Conservation (phyloP, 2,113 vertebrate genomes). For the Oplegnathus fasciatus region DNA sequence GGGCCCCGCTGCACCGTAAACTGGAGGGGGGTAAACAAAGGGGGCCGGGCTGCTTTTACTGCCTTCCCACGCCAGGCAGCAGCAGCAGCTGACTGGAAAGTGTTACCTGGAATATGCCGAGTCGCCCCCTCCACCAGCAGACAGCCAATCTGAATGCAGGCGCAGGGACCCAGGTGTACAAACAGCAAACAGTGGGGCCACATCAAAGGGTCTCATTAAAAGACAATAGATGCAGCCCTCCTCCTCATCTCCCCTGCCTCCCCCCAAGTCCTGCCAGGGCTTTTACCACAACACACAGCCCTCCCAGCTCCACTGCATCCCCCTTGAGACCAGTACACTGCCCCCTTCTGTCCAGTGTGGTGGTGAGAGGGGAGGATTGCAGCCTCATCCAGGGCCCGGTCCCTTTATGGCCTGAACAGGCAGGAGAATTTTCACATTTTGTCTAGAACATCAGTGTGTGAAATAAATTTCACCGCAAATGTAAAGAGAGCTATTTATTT, state of each 20-base stretch:
- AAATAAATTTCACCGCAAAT: neutral
- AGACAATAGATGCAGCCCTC: slow-evolving; percentile 80
- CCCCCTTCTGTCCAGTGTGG: slow-evolving; percentile 68
- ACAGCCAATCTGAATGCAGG: slow-evolving; percentile 77
- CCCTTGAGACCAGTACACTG: slow-evolving; percentile 29
- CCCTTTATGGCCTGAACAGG: neutral
- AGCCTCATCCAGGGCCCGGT: no score
- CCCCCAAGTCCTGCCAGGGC: neutral
- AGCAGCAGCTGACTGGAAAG: slow-evolving; percentile 78
- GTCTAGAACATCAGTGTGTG: neutral
- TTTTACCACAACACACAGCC: slow-evolving; percentile 47
- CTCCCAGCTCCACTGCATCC: slow-evolving; percentile 28
- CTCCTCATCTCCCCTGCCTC: slow-evolving; percentile 23
- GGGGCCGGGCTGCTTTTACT: slow-evolving; percentile 76
- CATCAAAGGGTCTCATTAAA: slow-evolving; percentile 87
- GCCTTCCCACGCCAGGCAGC: slow-evolving; percentile 83
- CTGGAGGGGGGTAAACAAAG: slow-evolving; percentile 78
- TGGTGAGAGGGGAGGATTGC: neutral
- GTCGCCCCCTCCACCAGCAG: slow-evolving; percentile 42
- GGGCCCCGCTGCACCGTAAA: slow-evolving; percentile 72
- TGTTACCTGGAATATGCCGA: slow-evolving; percentile 81
- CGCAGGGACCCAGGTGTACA: slow-evolving; percentile 84
- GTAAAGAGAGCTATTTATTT: neutral
- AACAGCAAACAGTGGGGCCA: slow-evolving; percentile 82
- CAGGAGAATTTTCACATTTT: neutral